These are phyloP conservation scores for Tipula vernalis DNA, from an alignment of 2,888 invertebrate species.

Conservation along the genomic window DNA sequence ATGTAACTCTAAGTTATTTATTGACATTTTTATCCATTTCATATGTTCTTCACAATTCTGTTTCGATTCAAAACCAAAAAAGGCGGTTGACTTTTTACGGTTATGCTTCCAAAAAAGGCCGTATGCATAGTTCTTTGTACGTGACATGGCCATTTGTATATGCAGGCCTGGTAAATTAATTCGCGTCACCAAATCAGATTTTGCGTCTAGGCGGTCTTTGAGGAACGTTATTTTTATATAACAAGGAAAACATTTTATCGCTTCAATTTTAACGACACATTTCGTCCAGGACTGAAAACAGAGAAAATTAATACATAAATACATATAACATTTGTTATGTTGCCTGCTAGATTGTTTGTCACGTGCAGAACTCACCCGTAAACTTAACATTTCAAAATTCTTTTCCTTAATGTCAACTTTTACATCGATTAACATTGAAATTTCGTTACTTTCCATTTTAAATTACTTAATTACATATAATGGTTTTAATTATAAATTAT, in stretches of 20 bases:
- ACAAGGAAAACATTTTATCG: conserved; percentile 35
- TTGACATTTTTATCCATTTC: conserved; percentile 35
- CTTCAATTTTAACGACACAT: conserved; percentile 34
- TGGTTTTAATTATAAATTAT: not conserved
- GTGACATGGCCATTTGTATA: conserved; percentile 30
- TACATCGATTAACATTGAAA: conserved; percentile 32
- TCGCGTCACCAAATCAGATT: conserved; percentile 25
- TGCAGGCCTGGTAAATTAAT: conserved; percentile 34
- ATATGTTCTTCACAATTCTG: conserved; percentile 30
- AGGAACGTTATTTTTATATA: conserved; percentile 31
- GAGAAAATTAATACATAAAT: not conserved
- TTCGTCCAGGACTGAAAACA: conserved; percentile 26
- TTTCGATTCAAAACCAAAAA: conserved; percentile 32
- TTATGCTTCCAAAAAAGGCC: conserved; percentile 36
- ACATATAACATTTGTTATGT: too few relatives aligned
- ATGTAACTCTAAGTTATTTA: conserved; percentile 33
- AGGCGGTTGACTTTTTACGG: conserved; percentile 32
- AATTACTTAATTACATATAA: not conserved
- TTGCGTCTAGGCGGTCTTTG: conserved; percentile 19
- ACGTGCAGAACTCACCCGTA: conserved; percentile 21
- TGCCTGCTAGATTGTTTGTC: not conserved
- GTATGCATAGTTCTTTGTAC: conserved; percentile 32
- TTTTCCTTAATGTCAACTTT: conserved; percentile 33
- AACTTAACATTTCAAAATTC: conserved; percentile 28
- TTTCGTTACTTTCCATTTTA: conserved; percentile 32